Evolutionary conservation across 2,888 invertebrate genomes (phyloP), one percentile per base, ranked within the genome.

Genomic region (Tetragnatha montana): DNA sequence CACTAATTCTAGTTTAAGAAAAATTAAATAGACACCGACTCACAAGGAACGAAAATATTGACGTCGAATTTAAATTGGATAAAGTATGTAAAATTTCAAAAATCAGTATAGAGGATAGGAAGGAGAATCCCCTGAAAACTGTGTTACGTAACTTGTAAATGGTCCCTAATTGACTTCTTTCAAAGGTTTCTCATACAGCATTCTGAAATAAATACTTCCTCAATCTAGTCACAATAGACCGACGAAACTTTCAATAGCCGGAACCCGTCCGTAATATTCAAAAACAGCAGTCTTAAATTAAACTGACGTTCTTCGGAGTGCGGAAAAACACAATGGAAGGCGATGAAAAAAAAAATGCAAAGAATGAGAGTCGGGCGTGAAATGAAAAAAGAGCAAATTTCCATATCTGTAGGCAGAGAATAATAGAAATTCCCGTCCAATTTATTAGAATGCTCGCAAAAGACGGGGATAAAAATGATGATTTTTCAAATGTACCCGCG

Each of bases 361-460:
- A 74, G 73, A 35, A 35, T 35, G 50, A 74, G 22, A 74, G 74
- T 22, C 21, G 10, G 74, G 51, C 3, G 73, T 51, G 74, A 21
- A 82, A 82, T 74, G 73, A 74, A 74, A 35, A 51, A 82, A 81
- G 82, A 21, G 49, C 51, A 47, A 60, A 82, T 82, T 82, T 82
- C 82, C 82, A 82, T 82, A 82, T 82, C 82, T 68, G 69, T 82
- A 74, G 74, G 68, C n/a, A n/a, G 35, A 74, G 51, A 82, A 82
- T 82, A 82, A 82, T 82, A 74, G 73, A 74, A 82, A 82, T 82
- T 82, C 82, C 60, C 74, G n/a, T 74, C 51, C 73, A 74, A 82
- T 74, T 82, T 82, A 82, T 82, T 74, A 74, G 35, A 68, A 74
- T 47, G 51, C 73, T 74, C 12, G n/a, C n/a, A 21, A 71, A 50